These are phyloP conservation scores for Rallus limicola DNA, from an alignment of 2,113 vertebrate species.

Conservation along the genomic window DNA sequence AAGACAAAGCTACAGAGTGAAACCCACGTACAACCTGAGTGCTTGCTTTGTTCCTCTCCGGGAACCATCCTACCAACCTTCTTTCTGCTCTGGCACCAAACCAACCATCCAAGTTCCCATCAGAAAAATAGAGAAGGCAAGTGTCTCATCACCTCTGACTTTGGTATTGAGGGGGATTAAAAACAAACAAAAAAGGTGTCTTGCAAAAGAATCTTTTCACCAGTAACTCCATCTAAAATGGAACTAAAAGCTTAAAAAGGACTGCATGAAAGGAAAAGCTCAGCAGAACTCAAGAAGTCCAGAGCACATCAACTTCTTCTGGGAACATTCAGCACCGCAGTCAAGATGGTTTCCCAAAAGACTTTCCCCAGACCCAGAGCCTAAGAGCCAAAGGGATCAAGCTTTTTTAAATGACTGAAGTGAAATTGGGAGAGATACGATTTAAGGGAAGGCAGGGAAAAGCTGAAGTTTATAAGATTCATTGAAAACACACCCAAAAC, in stretches of 20 bases:
- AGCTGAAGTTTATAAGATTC: not conserved
- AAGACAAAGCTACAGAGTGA: not conserved
- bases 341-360: not conserved
- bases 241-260: not conserved
- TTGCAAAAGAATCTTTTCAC: not conserved
- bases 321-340: not conserved
- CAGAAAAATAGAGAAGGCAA: not conserved
- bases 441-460: not conserved
- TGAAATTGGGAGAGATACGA: not conserved
- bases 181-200: too few species aligned
- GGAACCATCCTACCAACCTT: not conserved
- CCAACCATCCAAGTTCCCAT: not conserved
- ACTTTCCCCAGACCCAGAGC: not conserved
- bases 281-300: not conserved
- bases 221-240: not conserved
- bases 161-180: not conserved
- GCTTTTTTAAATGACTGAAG: not conserved
- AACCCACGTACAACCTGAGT: not conserved
- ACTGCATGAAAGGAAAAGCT: not conserved
- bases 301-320: not conserved
- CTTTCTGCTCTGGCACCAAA: not conserved
- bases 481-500: not conserved
- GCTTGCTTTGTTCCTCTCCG: not conserved
- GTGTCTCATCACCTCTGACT: not conserved
- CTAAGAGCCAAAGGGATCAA: not conserved